A percentile compares a stretch with the other conserved stretches of the same genome.
phyloP scores from a whole-genome alignment of 2,113 vertebrate species.

The Anhinga anhinga region DNA sequence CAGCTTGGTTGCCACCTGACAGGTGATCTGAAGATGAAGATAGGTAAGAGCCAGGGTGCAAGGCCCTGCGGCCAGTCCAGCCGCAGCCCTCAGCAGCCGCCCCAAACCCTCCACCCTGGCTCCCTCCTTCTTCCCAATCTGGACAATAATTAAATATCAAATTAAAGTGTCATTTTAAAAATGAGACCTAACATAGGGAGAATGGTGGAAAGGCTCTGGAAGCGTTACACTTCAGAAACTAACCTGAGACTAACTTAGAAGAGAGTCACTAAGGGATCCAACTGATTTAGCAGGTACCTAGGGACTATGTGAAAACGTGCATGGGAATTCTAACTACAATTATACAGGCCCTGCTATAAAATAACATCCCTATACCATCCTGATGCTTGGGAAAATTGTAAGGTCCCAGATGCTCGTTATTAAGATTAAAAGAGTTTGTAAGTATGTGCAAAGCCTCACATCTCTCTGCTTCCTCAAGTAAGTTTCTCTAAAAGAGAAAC shows the following conservation, averaged over 20 bases:
- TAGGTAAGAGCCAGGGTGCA: not conserved
- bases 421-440: not conserved
- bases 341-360: not conserved
- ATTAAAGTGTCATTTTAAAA: not conserved
- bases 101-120: not conserved
- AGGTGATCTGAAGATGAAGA: not conserved
- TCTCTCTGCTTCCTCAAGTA: not conserved
- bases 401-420: not conserved
- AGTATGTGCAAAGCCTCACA: not conserved
- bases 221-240: not conserved
- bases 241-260: not conserved
- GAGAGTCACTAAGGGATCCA: not conserved
- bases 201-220: not conserved
- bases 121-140: not conserved
- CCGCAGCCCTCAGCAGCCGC: not conserved
- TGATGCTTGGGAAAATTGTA: not conserved
- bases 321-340: not conserved
- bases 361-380: not conserved
- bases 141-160: not conserved
- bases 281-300: not conserved
- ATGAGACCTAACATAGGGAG: not conserved
- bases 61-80: not conserved
- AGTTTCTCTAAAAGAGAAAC: not conserved
- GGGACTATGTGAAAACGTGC: fast-evolving
- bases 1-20: not conserved